Conservation (phyloP, 2,113 vertebrate genomes). For the Paramisgurnus dabryanus region DNA sequence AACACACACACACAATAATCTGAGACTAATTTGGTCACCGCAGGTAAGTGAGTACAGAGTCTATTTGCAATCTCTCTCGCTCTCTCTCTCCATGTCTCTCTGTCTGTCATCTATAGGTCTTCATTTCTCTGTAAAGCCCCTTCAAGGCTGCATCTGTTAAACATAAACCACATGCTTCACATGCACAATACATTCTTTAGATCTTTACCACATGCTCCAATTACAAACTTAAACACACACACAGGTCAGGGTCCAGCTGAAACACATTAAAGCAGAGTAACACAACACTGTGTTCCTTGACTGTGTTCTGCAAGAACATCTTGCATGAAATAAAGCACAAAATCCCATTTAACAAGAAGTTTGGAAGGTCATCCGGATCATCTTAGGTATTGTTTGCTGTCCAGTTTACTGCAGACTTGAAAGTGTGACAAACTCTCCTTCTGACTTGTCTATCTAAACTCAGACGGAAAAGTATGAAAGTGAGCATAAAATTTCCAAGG, state of each 20-base stretch:
- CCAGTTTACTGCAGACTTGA: not conserved
- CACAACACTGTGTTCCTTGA: not conserved
- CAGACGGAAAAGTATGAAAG: not conserved
- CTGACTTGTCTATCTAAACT: not conserved
- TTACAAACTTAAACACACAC: not conserved
- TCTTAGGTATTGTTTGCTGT: not conserved
- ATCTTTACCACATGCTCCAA: not conserved
- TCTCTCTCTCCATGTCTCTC: not conserved
- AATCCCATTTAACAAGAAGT: not conserved
- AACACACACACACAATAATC: not conserved
- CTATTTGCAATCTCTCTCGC: not conserved
- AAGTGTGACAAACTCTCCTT: not conserved
- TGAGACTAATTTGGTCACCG: not conserved
- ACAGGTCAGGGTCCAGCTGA: not conserved
- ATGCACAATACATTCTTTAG: constrained; percentile 4
- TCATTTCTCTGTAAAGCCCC: not conserved
- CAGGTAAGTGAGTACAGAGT: not conserved
- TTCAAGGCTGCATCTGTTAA: constrained; percentile 25
- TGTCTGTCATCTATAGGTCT: not conserved
- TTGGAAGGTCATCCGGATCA: not conserved
- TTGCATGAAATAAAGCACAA: no score
- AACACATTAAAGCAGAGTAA: not conserved
- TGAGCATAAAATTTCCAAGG: not conserved
- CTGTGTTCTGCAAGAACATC: not conserved
- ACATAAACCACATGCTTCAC: constrained; percentile 25